These are phyloP conservation scores for Dolichallabes microphthalmus DNA, from an alignment of 2,113 vertebrate species.

Conservation along the genomic window DNA sequence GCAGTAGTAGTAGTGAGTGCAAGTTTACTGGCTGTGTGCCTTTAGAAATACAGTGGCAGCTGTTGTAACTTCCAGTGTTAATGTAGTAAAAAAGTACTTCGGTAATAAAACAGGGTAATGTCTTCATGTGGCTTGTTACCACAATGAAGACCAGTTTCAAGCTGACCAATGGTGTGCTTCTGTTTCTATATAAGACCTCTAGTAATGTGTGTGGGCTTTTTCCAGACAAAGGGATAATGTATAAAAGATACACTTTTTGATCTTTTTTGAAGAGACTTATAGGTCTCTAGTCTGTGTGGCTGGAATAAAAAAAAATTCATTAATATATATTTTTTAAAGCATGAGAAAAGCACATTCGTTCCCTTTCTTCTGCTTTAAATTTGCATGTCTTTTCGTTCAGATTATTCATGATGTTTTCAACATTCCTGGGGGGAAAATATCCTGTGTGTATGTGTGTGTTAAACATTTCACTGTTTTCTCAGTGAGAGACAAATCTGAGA, in stretches of 20 bases:
- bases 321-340: too few species aligned
- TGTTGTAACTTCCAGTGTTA: neutral
- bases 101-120: neutral
- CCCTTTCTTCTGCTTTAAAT: too few species aligned
- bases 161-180: neutral
- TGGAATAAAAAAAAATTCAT: too few species aligned
- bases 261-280: neutral
- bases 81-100: neutral
- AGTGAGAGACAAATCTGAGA: too few species aligned
- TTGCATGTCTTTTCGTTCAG: too few species aligned
- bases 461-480: too few species aligned
- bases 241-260: neutral
- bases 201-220: neutral
- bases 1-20: constrained; percentile 8
- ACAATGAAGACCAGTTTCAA: neutral
- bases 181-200: neutral
- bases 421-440: too few species aligned
- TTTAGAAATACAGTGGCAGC: constrained; percentile 8
- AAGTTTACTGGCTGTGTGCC: constrained; percentile 14
- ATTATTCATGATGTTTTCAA: too few species aligned
- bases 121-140: neutral
- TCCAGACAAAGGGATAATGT: neutral
- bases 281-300: too few species aligned
- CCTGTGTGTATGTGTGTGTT: too few species aligned
- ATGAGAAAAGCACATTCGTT: too few species aligned